Percentiles rank a stretch among this genome's conserved stretches.
These are phyloP conservation scores for Trachymyrmex cornetzi DNA, from an alignment of 1,140 invertebrate genomes.

Conservation along the genomic window DNA sequence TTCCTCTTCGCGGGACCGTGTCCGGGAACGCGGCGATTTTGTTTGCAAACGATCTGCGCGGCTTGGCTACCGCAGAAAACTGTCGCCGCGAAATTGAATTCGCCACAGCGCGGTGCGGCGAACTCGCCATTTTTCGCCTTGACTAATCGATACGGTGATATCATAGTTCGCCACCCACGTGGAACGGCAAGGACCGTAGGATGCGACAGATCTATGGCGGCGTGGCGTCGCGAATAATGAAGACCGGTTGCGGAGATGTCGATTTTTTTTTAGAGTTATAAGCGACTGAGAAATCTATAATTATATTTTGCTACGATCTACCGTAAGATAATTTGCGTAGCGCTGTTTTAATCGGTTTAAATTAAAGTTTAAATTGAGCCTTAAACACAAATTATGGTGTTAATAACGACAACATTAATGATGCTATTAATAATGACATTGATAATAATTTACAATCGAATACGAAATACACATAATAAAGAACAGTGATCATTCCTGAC, in stretches of 20 bases:
- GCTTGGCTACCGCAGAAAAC: conserved; percentile 46
- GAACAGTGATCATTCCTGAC: background rate
- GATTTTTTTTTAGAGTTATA: background rate
- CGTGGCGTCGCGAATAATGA: conserved; percentile 34
- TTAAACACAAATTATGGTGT: background rate
- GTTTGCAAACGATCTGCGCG: conserved; percentile 59
- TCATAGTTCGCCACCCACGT: conserved; percentile 47
- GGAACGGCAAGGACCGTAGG: conserved; percentile 19
- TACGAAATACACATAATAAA: background rate
- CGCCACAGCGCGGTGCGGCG: conserved; percentile 47
- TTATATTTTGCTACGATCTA: background rate
- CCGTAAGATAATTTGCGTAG: background rate
- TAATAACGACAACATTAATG: conserved; percentile 23
- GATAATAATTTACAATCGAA: conserved; percentile 9
- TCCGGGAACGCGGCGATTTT: conserved; percentile 43
- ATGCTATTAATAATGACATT: background rate
- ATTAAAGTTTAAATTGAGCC: background rate
- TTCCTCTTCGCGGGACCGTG: background rate
- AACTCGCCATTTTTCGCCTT: conserved; percentile 49
- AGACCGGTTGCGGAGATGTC: conserved; percentile 36
- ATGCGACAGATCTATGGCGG: conserved; percentile 31
- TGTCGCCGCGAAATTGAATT: conserved; percentile 59
- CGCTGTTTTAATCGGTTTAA: conserved; percentile 7
- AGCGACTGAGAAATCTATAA: background rate
- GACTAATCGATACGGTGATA: conserved; percentile 59